A percentile compares a stretch with the other conserved stretches of the same genome.
Conservation (phyloP, 1,140 invertebrate species). For the Aricia agestis region DNA sequence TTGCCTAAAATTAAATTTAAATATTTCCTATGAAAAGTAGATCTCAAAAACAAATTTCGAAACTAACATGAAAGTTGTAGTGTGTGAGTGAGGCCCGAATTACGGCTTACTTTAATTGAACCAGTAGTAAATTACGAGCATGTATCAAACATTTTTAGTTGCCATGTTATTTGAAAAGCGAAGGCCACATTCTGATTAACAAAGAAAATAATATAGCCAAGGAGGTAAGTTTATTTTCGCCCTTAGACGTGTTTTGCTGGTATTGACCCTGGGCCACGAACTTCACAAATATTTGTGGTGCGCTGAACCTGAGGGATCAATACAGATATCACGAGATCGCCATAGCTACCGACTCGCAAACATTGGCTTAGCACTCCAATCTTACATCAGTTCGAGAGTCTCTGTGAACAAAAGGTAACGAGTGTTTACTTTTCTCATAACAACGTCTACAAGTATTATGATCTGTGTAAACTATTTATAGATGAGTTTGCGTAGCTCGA, state of each 20-base stretch:
- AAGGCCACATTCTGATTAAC: background rate
- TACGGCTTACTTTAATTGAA: too few relatives aligned
- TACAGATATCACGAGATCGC: slow-evolving; percentile 24
- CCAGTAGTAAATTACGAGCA: too few relatives aligned
- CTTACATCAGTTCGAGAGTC: background rate
- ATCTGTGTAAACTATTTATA: slow-evolving; percentile 15
- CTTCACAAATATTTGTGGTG: slow-evolving; percentile 6
- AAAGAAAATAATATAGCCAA: background rate
- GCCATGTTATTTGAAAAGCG: background rate
- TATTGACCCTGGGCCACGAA: slow-evolving; percentile 8
- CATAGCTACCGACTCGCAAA: slow-evolving; percentile 39
- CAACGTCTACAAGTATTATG: background rate
- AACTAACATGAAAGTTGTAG: too few relatives aligned
- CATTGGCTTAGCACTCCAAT: slow-evolving; percentile 22
- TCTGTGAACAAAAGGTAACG: background rate
- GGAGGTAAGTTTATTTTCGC: background rate
- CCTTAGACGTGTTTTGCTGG: background rate
- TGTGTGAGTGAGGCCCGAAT: too few relatives aligned
- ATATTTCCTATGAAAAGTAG: too few relatives aligned
- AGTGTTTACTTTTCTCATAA: background rate
- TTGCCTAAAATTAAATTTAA: too few relatives aligned
- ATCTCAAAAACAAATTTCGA: too few relatives aligned
- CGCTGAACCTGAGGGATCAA: slow-evolving; percentile 14
- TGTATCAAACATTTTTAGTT: too few relatives aligned
- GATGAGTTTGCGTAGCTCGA: slow-evolving; percentile 39